These are phyloP conservation scores for Gymnopithys bicolor DNA, from an alignment of 2,797 vertebrate species.

Conservation along the genomic window DNA sequence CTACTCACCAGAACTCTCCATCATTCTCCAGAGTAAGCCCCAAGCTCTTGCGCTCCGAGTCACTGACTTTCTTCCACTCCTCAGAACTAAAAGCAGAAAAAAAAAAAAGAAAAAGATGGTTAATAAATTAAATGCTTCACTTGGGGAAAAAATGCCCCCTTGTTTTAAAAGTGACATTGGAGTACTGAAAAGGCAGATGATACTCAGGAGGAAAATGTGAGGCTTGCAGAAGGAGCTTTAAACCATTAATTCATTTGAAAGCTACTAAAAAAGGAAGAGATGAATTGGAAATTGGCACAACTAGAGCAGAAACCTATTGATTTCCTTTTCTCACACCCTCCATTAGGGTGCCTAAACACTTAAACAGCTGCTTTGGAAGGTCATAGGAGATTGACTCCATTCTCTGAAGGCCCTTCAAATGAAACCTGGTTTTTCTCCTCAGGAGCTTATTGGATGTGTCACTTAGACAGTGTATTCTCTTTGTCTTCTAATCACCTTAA, in stretches of 20 bases:
- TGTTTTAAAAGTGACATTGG: background rate
- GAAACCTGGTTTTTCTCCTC: background rate
- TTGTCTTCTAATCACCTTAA: background rate
- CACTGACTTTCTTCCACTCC: conserved; percentile 90
- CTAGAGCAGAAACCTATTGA: background rate
- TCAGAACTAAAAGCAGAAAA: conserved; percentile 81
- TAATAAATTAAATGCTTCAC: background rate
- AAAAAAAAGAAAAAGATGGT: conserved; percentile 61
- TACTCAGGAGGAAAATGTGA: background rate
- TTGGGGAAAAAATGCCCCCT: background rate
- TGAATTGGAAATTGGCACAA: background rate
- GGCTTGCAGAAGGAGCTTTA: background rate
- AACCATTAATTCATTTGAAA: conserved; percentile 17
- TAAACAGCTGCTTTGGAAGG: background rate
- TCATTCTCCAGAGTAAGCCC: conserved; percentile 89
- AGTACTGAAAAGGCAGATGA: background rate
- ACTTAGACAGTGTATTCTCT: background rate
- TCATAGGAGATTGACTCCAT: background rate
- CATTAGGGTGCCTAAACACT: background rate
- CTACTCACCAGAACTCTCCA: conserved; percentile 94
- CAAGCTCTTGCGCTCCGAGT: conserved; percentile 81
- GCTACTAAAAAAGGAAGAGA: background rate
- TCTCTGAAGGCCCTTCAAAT: background rate
- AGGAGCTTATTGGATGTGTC: background rate
- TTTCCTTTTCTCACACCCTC: background rate